Base-by-base conservation (phyloP, 2,888 invertebrate genomes). In the Kryphioiulus occultus region DNA sequence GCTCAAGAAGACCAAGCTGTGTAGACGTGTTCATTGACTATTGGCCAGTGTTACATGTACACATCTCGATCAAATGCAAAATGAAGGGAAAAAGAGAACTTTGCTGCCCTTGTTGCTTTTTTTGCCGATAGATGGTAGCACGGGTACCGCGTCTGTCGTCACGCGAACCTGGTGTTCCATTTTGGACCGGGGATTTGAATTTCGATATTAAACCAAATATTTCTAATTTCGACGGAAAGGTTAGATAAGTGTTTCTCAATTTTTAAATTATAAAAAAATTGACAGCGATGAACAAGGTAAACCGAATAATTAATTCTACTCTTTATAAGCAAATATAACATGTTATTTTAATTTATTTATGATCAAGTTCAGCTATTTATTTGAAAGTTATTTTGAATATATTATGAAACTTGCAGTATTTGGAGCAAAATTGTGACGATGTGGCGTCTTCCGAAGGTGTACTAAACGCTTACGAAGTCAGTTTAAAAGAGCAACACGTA, bases 11-110 rank as follows among this genome's bases (percentile, higher is more conserved):
- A 32, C 42, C 84, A 84, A 22, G 35, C n/a, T 68, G 84, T 39
- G 35, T 84, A 84, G 35, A 84, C 84, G 84, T 84, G 84, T 84
- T 84, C 84, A 42, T 42, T 42, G 42, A 39, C 84, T 84, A 84
- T 84, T 84, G 84, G 84, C 42, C 22, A 39, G 59, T 59, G 26
- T 26, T 68, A 26, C 68, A 68, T 68, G n/a, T 68, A 26, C 7
- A 68, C n/a, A n/a, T n/a, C n/a, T 68, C 53, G n/a, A n/a, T 59
- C n/a, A 26, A 68, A 26, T 10, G 5, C 39, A 39, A 39, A 39
- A 39, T 5, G 7, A 26, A 68, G 68, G 59, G 3, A 59, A 19
- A 59, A 59, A 3, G n/a, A 47, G n/a, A n/a, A 5, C 1, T 59
- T 59, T 59, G 4, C 15, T 5, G 19, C 3, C 7, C n/a, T 7